Conservation (phyloP, 64 coral and sea anemone species). For the Dendrophyllia cribrosa region DNA sequence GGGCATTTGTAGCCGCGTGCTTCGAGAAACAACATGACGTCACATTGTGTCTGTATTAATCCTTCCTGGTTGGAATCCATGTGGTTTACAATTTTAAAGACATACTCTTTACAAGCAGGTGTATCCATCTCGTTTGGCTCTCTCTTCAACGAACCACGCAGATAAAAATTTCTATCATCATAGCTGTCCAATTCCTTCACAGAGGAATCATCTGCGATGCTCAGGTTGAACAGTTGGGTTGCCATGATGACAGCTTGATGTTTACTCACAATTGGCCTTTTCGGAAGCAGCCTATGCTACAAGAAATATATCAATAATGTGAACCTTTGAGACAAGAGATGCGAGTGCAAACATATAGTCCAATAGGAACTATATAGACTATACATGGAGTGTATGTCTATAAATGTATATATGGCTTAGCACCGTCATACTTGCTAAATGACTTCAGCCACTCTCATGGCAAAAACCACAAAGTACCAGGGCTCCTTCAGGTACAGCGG, state of each 20-base stretch:
- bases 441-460: too few species aligned
- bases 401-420: too few species aligned
- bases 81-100: constrained; percentile 70
- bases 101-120: background rate
- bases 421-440: too few species aligned
- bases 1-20: constrained; percentile 5
- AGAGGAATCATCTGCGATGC: constrained; percentile 5
- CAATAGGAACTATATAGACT: too few species aligned
- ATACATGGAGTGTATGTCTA: too few species aligned
- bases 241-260: constrained; percentile 49
- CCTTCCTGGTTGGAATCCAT: constrained; percentile 29
- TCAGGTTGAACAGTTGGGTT: constrained; percentile 50
- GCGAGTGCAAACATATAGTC: too few species aligned
- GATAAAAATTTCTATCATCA: constrained; percentile 57
- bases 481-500: too few species aligned
- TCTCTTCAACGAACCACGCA: constrained; percentile 12
- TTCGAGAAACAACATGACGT: constrained; percentile 58
- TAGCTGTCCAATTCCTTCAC: constrained; percentile 63
- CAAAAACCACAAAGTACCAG: too few species aligned
- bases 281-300: background rate
- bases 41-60: constrained; percentile 32
- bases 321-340: too few species aligned
- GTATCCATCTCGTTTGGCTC: background rate
- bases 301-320: background rate
- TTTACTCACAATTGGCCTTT: constrained; percentile 35